Percentiles rank a stretch among this genome's conserved stretches.
Evolutionary conservation across 1,140 invertebrate species (phyloP).

Genomic region (Thaumatotibia leucotreta): DNA sequence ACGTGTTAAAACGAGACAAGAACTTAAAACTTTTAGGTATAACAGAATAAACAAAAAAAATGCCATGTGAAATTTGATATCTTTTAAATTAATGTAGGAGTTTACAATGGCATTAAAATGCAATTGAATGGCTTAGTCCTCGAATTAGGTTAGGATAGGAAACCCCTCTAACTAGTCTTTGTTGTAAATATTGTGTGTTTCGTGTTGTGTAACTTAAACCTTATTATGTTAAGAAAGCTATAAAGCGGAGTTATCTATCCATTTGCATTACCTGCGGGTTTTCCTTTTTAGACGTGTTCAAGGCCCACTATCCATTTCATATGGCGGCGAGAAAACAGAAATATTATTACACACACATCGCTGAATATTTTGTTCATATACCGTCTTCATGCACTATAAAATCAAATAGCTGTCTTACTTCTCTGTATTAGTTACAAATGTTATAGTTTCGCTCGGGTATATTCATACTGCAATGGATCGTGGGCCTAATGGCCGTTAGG

Average conservation of each 20-base stretch:
- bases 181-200: neutral
- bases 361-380: neutral
- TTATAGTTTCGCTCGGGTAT: neutral
- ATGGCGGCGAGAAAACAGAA: neutral
- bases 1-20: too few relatives aligned
- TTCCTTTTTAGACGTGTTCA: constrained; percentile 10
- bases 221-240: neutral
- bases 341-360: neutral
- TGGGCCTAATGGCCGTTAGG: neutral
- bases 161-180: too few relatives aligned
- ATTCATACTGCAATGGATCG: neutral
- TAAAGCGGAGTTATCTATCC: neutral
- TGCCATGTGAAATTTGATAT: too few relatives aligned
- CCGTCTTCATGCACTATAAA: neutral
- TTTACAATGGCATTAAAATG: too few relatives aligned
- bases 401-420: neutral
- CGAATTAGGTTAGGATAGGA: too few relatives aligned
- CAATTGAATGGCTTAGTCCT: too few relatives aligned
- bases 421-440: neutral
- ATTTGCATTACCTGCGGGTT: constrained; percentile 7
- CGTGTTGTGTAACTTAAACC: neutral
- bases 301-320: constrained; percentile 6
- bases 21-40: too few relatives aligned
- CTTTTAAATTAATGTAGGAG: too few relatives aligned
- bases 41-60: too few relatives aligned